Evolutionary conservation across 1,140 invertebrate genomes (phyloP), one percentile per base, ranked within the genome.

Genomic region (Drosophila nebulosa): DNA sequence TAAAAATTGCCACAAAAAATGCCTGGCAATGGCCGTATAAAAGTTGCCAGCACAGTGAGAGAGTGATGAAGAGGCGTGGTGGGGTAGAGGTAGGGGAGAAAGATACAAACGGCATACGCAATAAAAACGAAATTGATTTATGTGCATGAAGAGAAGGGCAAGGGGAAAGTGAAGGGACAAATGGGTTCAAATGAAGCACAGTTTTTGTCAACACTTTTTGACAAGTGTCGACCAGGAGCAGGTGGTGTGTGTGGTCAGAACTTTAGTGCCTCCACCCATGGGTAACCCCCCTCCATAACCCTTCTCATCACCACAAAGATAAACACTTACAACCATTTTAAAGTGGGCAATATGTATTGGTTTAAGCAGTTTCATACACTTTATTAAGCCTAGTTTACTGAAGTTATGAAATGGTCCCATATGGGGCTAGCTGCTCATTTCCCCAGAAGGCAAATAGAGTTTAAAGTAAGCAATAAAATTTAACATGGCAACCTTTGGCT

Each of bases 51-150:
- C 16, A 32, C 3, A 46, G 39, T 16, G 14, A 2, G 14, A 3
- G 39, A 18, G 39, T 6, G 39, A 9, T 4, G 10, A 18, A 6
- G 16, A 10, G 16, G 9, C n/a, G n/a, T n/a, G n/a, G n/a, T n/a
- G n/a, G 16, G 36, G 7, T 1, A 46, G 39, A 46, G 16, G n/a
- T n/a, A n/a, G 10, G 16, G 12, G 14, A 18, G 6, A n/a, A 59
- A 39, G 62, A 74, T 73, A 85, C 79, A 84, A 84, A 84, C 83
- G 76, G 76, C 68, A 64, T 51, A 60, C 51, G 36, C 63, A 72
- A 88, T 86, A 88, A 88, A 86, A 89, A 78, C 60, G 67, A 75
- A 69, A 76, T 79, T 86, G 83, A 86, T 86, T 86, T 86, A 86
- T 88, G 78, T 68, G 59, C 46, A 76, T 71, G 32, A 73, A 59